phyloP scores from a whole-genome alignment of 2,113 vertebrate genomes.

The Sorex araneus region DNA sequence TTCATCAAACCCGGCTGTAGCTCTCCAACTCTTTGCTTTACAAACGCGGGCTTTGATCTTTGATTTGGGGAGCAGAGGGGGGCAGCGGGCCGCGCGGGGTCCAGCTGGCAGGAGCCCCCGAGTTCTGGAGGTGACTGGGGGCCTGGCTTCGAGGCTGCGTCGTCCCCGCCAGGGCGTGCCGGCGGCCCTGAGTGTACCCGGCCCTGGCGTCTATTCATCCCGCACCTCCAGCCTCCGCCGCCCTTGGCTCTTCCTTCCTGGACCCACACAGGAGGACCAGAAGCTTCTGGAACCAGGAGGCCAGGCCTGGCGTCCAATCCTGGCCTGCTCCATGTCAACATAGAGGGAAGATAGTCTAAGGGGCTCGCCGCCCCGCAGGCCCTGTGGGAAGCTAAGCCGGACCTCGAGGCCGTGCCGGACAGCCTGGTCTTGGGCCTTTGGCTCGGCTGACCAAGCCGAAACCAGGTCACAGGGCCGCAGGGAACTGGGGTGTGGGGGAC shows the following conservation, averaged over 20 bases:
- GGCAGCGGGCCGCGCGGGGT: slow-evolving; percentile 90
- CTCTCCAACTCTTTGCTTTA: slow-evolving; percentile 99
- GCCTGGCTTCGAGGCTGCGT: slow-evolving; percentile 89
- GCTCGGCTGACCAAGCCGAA: slow-evolving; percentile 76
- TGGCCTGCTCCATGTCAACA: too few species aligned
- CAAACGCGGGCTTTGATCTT: slow-evolving; percentile 99
- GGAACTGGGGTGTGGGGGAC: slow-evolving; percentile 69
- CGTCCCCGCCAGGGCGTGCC: slow-evolving; percentile 88
- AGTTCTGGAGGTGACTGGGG: slow-evolving; percentile 88
- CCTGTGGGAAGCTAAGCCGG: too few species aligned
- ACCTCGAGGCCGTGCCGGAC: too few species aligned
- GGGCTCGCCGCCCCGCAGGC: too few species aligned
- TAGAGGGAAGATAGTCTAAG: too few species aligned
- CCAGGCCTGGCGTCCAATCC: too few species aligned
- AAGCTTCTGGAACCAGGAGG: too few species aligned
- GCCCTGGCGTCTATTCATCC: slow-evolving; percentile 45
- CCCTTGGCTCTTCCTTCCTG: too few species aligned
- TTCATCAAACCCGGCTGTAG: slow-evolving; percentile 95
- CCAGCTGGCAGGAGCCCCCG: slow-evolving; percentile 92
- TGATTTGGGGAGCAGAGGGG: slow-evolving; percentile 95
- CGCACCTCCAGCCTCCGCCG: too few species aligned
- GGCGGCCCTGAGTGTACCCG: slow-evolving; percentile 83
- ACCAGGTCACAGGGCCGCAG: slow-evolving; percentile 51
- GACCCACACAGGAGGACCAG: too few species aligned
- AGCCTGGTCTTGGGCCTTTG: slow-evolving; percentile 52